Evolutionary conservation across 2,888 invertebrate species (phyloP).

Genomic region (Eilema caniola): DNA sequence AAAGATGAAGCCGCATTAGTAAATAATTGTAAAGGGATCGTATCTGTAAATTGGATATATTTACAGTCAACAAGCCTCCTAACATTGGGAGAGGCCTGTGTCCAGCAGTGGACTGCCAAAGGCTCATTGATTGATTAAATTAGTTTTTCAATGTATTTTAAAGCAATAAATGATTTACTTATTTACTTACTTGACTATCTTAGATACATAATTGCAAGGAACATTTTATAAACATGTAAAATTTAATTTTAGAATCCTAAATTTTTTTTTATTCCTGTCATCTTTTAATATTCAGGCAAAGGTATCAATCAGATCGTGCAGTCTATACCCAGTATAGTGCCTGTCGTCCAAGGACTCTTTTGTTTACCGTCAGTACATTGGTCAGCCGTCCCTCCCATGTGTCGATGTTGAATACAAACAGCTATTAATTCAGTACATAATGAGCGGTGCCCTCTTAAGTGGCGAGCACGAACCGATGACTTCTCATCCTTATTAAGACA

Average conservation of each 20-base stretch:
- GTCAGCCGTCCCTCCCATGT: constrained; percentile 55
- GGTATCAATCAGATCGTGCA: neutral
- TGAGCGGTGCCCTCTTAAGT: constrained; percentile 58
- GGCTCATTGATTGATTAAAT: too few species aligned
- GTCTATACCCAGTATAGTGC: constrained; percentile 12
- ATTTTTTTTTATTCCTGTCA: neutral
- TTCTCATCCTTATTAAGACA: constrained; percentile 62
- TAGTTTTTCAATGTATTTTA: too few species aligned
- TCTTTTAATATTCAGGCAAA: constrained; percentile 2
- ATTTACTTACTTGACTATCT: too few species aligned
- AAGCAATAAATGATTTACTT: too few species aligned
- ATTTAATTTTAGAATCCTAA: neutral
- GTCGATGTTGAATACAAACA: constrained; percentile 63
- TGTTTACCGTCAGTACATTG: constrained; percentile 51
- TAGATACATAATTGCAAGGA: too few species aligned
- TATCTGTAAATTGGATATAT: too few species aligned
- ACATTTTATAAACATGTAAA: neutral
- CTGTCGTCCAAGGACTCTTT: constrained; percentile 53
- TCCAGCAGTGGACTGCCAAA: too few species aligned
- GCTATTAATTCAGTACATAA: constrained; percentile 60
- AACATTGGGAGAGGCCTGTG: too few species aligned
- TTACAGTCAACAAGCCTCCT: too few species aligned
- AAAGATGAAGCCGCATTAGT: too few species aligned
- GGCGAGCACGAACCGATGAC: constrained; percentile 48
- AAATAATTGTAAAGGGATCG: too few species aligned